Conservation (phyloP, 2,797 vertebrate genomes). For the Gypaetus barbatus region DNA sequence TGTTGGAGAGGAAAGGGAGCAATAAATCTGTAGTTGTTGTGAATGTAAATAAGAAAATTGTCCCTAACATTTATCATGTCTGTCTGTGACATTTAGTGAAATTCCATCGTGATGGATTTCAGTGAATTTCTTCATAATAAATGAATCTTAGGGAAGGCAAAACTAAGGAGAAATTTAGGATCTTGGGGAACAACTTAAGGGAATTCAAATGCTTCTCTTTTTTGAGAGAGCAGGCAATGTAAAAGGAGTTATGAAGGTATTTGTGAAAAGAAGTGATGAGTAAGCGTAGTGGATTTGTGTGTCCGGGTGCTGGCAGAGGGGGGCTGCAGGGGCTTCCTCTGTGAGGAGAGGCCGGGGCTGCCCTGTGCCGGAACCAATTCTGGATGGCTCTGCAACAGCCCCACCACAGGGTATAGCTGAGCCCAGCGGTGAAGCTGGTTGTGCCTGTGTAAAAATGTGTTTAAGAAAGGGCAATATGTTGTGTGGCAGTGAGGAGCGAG, state of each 20-base stretch:
- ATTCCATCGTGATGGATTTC: neutral
- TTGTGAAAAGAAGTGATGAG: neutral
- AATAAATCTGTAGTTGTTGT: neutral
- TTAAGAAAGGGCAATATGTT: no score
- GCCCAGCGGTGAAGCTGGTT: no score
- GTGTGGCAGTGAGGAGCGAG: neutral
- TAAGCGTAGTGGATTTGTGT: accelerated
- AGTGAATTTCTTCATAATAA: neutral
- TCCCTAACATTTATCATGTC: neutral
- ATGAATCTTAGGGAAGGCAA: neutral
- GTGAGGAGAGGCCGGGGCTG: neutral
- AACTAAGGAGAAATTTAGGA: neutral
- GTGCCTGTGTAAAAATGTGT: neutral
- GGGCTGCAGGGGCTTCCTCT: neutral
- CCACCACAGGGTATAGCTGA: accelerated
- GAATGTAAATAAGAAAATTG: neutral
- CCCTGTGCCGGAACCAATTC: accelerated
- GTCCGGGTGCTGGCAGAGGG: neutral
- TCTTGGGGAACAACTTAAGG: neutral
- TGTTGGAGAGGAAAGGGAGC: neutral
- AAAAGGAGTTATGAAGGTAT: neutral
- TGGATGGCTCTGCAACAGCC: accelerated
- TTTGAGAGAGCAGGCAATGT: neutral
- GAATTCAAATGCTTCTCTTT: neutral
- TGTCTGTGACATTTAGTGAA: neutral